A percentile compares a stretch with the other conserved stretches of the same genome.
Conservation (phyloP, 2,113 vertebrate genomes). For the Phyllopteryx taeniolatus region DNA sequence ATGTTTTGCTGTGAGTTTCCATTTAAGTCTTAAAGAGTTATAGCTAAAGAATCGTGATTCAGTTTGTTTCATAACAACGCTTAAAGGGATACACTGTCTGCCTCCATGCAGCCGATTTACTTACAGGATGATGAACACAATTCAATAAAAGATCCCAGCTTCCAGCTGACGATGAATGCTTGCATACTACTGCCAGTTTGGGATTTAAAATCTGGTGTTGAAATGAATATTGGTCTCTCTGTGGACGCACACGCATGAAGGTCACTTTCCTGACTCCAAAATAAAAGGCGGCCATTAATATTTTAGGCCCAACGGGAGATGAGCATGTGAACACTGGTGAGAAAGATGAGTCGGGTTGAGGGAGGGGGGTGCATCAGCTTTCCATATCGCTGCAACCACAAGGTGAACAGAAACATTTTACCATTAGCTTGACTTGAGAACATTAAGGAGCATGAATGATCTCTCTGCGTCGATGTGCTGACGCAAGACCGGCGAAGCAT, state of each 20-base stretch:
- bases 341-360: slow-evolving; percentile 19
- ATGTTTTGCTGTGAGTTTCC: too few species aligned
- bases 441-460: background rate
- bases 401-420: background rate
- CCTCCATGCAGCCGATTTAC: background rate
- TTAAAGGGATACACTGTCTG: background rate
- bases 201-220: background rate
- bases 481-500: too few species aligned
- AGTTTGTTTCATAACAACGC: background rate
- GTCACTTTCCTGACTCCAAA: slow-evolving; percentile 59
- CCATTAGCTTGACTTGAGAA: background rate
- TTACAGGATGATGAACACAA: background rate
- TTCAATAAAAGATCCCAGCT: background rate
- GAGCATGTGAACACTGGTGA: slow-evolving; percentile 24
- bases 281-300: slow-evolving; percentile 62
- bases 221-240: slow-evolving; percentile 25
- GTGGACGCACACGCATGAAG: slow-evolving; percentile 32
- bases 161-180: background rate
- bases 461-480: too few species aligned
- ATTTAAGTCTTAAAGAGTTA: too few species aligned
- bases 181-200: background rate
- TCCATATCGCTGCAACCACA: background rate
- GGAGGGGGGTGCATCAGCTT: background rate
- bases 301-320: slow-evolving; percentile 48
- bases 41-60: too few species aligned